Evolutionary conservation across 2,888 invertebrate species (phyloP).

Genomic region (Drosophila mulleri): DNA sequence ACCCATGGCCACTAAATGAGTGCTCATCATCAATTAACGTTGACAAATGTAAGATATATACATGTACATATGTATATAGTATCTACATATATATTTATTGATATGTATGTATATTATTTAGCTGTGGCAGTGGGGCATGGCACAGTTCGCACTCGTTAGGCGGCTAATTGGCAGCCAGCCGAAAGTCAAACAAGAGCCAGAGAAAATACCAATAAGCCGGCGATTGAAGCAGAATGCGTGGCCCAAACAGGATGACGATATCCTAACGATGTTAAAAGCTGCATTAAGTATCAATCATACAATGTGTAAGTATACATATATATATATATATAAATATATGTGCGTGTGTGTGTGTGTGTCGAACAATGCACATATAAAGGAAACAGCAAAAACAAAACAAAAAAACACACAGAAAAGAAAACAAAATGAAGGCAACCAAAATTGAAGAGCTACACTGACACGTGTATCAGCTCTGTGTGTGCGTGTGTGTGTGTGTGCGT

Average conservation of each 20-base stretch:
- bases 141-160: constrained; percentile 46
- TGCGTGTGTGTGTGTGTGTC: constrained; percentile 20
- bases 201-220: constrained; percentile 75
- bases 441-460: constrained; percentile 64
- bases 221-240: constrained; percentile 58
- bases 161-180: constrained; percentile 73
- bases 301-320: constrained; percentile 23
- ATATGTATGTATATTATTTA: too few species aligned
- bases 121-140: not conserved
- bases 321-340: too few species aligned
- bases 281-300: constrained; percentile 76
- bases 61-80: constrained; percentile 5
- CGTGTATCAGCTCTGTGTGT: constrained; percentile 45
- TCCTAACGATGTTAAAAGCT: constrained; percentile 77
- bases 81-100: not conserved
- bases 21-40: constrained; percentile 77
- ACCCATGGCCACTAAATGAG: constrained; percentile 61
- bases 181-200: constrained; percentile 72
- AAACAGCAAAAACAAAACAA: constrained; percentile 21
- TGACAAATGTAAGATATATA: constrained; percentile 70
- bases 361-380: constrained; percentile 41
- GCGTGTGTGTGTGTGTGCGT: too few species aligned
- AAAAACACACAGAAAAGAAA: too few species aligned
- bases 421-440: constrained; percentile 28
- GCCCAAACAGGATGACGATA: constrained; percentile 58